Conservation (phyloP, 2,888 invertebrate genomes). For the Lasioglossum morio region DNA sequence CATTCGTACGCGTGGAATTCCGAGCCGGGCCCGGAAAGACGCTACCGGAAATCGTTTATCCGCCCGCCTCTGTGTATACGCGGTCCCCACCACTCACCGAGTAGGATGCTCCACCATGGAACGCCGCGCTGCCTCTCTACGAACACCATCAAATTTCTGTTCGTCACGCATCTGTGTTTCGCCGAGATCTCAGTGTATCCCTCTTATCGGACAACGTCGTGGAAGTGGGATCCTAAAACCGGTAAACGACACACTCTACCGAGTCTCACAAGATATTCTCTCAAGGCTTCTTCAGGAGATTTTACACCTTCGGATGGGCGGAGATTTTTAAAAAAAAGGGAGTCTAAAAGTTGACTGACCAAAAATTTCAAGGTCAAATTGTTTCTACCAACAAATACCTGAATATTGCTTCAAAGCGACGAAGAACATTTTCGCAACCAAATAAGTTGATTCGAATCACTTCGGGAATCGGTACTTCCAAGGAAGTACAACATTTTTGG, state of each 20-base stretch:
- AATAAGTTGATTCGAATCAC: no score
- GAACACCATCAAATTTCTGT: constrained; percentile 30
- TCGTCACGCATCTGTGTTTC: constrained; percentile 3
- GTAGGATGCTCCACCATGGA: background rate
- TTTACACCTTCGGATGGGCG: no score
- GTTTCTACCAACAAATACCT: no score
- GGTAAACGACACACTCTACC: background rate
- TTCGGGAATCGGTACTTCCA: no score
- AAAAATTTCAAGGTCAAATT: no score
- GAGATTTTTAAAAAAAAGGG: no score
- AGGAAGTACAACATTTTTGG: no score
- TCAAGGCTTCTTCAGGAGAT: no score
- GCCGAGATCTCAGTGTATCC: background rate
- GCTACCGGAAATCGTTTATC: constrained; percentile 61
- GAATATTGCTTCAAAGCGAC: no score
- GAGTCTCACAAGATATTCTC: background rate
- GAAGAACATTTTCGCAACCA: no score
- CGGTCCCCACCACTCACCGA: background rate
- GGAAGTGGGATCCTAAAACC: background rate
- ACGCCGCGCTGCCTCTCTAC: background rate
- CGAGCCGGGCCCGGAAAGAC: constrained; percentile 49
- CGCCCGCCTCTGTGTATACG: constrained; percentile 36
- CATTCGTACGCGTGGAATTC: constrained; percentile 59
- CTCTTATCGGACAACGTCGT: background rate
- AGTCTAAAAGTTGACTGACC: no score